Base-by-base conservation (phyloP, 2,888 invertebrate genomes). In the Conomelus anceps region DNA sequence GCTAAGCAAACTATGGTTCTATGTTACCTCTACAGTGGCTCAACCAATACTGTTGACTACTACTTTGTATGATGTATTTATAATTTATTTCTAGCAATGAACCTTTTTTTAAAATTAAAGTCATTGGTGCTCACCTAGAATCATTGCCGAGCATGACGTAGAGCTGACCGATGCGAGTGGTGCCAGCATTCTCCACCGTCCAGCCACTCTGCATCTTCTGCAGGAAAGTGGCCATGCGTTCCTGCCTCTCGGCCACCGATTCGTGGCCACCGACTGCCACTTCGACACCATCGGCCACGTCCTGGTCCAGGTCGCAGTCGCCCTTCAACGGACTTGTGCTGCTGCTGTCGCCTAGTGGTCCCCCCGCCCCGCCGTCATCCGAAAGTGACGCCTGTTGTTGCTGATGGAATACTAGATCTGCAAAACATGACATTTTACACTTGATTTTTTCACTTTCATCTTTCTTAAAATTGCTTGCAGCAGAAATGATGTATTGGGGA, bases 131-230 rank as follows among this genome's bases (percentile, higher is more conserved):
- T 34, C 34, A 34, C 34, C 34, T 11, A 34, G 13, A 17, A 34
- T 34, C 34, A 41, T 29, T 87, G 90, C 94, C 94, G 92, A 97
- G 96, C 96, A 98, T 97, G 88, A 98, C 94, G 93, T 98, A 98
- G 89, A 98, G 93, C 93, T 99, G 98, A 0, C 98, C 98, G 29
- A 99, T 95, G 4, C 98, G 97, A 85, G 98, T 95, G 34, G 96
- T 96, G 9, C 96, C 96, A 0, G 96, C 96, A 92, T 96, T 96
- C 22, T 95, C 94, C 11, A 95, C 92, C 89, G 97, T 98, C 98
- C 98, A 98, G 0, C 98, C 98, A 90, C 34, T 63, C 94, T 93
- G 13, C 13, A 1, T 4, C 34, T 34, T 3, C 34, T 17, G 90
- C 94, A 41, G 92, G 0, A 89, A 89, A 23, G 89, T 90, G n/a